phyloP scores from a whole-genome alignment of 2,888 invertebrate genomes.

The Pollenia griseotomentosa region DNA sequence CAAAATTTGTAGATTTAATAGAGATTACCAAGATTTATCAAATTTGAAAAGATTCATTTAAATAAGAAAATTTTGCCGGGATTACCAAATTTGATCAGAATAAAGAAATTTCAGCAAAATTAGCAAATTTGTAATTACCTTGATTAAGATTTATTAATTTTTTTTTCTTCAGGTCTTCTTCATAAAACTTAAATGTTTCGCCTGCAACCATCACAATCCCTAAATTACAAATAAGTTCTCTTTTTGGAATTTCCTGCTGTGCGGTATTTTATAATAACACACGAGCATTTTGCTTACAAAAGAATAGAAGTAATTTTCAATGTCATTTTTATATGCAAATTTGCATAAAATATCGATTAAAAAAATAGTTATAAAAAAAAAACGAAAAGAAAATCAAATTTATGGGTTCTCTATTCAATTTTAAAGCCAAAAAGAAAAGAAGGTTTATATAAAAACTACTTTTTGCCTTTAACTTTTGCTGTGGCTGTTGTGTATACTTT shows the following conservation, averaged over 20 bases:
- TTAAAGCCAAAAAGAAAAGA: slow-evolving; percentile 10
- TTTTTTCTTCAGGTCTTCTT: not conserved
- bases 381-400: slow-evolving; percentile 26
- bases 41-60: too few species aligned
- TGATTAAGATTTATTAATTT: not conserved
- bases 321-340: slow-evolving; percentile 56
- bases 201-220: not conserved
- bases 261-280: not conserved
- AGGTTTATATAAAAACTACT: not conserved
- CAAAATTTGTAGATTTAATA: too few species aligned
- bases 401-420: slow-evolving; percentile 37
- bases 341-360: slow-evolving; percentile 68
- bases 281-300: slow-evolving; percentile 10
- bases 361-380: not conserved
- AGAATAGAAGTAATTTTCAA: slow-evolving; percentile 28
- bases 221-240: not conserved
- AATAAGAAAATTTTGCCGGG: too few species aligned
- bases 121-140: too few species aligned
- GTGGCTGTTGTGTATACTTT: not conserved
- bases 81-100: too few species aligned
- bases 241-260: not conserved
- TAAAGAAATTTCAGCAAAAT: too few species aligned
- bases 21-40: too few species aligned
- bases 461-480: slow-evolving; percentile 21
- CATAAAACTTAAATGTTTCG: not conserved